Evolutionary conservation across 2,888 invertebrate genomes (phyloP), one percentile per base, ranked within the genome.

Genomic region (Enoplolaimus lenunculus): DNA sequence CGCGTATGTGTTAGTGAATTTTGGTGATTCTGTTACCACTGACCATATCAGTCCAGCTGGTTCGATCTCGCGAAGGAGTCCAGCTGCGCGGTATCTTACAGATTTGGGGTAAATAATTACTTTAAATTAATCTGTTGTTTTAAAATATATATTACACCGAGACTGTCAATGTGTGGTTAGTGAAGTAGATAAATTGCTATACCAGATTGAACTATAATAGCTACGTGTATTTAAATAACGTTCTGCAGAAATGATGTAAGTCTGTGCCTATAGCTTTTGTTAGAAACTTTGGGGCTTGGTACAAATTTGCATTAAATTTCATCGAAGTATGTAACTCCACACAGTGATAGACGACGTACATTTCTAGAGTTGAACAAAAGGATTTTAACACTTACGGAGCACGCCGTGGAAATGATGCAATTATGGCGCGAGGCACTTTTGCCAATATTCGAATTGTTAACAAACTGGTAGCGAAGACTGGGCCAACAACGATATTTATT

Each of bases 41-140:
- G 97, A 98, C 84, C 97, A 97, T 82, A 98, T 98, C 74, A 94
- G 94, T 1, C 97, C 97, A 0, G 97, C 97, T 29, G 97, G 97
- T 1, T 92, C 93, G 71, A 98, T 98, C 77, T 91, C 95, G 0
- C 85, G 94, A 70, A 93, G 89, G 81, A 93, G 93, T 69, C 89
- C 95, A 0, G 95, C 97, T 0, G 91, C 91, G 0, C 84, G 90
- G 78, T 91, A 87, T 81, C 83, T 93, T 21, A 86, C 88, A 16
- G 71, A 77, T 34, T 85, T 86, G 76, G 89, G 89, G 89, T 89
- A 76, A 80, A 83, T 81, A 34, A n/a, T n/a, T n/a, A n/a, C n/a
- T n/a, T 28, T 34, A 45, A 45, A 16, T 45, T 33, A 29, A n/a
- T 2, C 2, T 21, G 26, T 57, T 57, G 26, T 26, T n/a, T n/a